Evolutionary conservation across 2,888 invertebrate species (phyloP).

Genomic region (Drosophila putrida): DNA sequence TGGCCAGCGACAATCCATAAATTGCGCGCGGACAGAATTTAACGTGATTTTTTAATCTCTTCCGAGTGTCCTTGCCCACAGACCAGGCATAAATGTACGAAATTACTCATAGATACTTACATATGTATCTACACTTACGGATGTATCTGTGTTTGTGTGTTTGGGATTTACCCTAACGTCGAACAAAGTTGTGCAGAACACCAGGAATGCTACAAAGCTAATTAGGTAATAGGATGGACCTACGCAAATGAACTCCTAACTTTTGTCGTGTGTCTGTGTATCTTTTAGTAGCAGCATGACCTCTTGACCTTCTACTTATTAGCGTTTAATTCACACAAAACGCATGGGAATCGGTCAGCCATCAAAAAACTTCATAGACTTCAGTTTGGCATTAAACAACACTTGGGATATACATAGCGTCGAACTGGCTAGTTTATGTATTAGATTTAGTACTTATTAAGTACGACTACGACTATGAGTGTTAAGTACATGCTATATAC

Average conservation of each 20-base stretch:
- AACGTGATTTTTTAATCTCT: constrained; percentile 63
- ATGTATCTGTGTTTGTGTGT: neutral
- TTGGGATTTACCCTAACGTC: constrained; percentile 24
- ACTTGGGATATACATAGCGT: constrained; percentile 15
- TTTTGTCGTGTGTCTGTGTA: constrained; percentile 15
- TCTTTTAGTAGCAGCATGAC: constrained; percentile 7
- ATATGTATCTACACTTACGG: constrained; percentile 1
- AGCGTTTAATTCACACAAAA: constrained; percentile 4
- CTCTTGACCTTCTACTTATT: constrained; percentile 41
- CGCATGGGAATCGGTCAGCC: constrained; percentile 41
- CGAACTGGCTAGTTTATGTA: constrained; percentile 46
- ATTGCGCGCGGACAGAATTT: constrained; percentile 20
- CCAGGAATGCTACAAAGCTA: constrained; percentile 37
- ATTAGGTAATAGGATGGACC: constrained; percentile 47
- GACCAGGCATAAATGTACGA: neutral
- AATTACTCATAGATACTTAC: neutral
- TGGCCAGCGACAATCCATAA: constrained; percentile 46
- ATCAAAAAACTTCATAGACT: constrained; percentile 53
- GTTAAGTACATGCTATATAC: neutral
- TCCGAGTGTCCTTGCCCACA: constrained; percentile 28
- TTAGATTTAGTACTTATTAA: constrained; percentile 26
- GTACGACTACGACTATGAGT: neutral
- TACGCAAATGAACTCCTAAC: constrained; percentile 26
- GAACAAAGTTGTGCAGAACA: constrained; percentile 49
- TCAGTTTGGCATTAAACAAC: constrained; percentile 9